These are phyloP conservation scores for Patella vulgata DNA, from an alignment of 1,140 invertebrate species.

Conservation along the genomic window DNA sequence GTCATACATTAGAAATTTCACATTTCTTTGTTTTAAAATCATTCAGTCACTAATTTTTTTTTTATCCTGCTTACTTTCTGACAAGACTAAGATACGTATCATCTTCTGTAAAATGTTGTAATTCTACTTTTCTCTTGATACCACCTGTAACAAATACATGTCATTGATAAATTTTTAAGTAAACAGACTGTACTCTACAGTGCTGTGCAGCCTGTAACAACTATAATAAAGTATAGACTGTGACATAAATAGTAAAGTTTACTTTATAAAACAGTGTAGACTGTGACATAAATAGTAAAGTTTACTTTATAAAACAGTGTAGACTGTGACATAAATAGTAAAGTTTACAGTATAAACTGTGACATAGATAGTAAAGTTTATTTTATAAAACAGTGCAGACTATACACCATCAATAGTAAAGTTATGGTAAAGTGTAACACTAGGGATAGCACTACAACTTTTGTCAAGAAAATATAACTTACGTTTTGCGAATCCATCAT, in stretches of 20 bases:
- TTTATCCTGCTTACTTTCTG: conserved; percentile 75
- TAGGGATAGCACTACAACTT: too few species aligned
- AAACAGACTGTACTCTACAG: too few species aligned
- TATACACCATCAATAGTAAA: too few species aligned
- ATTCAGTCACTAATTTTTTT: too few species aligned
- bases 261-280: background rate
- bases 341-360: background rate
- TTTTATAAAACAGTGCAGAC: background rate
- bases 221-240: background rate
- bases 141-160: conserved; percentile 67
- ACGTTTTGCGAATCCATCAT: conserved; percentile 79
- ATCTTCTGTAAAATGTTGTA: conserved; percentile 76
- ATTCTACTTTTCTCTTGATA: conserved; percentile 79
- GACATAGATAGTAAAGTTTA: background rate
- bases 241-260: background rate
- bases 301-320: background rate
- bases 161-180: too few species aligned
- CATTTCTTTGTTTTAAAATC: too few species aligned
- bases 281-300: background rate
- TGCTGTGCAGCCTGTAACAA: too few species aligned
- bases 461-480: too few species aligned
- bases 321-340: too few species aligned
- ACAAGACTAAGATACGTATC: conserved; percentile 77
- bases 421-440: too few species aligned
- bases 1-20: too few species aligned